Evolutionary conservation across 2,797 vertebrate species (phyloP).

Genomic region (Hyperoplus lanceolatus): DNA sequence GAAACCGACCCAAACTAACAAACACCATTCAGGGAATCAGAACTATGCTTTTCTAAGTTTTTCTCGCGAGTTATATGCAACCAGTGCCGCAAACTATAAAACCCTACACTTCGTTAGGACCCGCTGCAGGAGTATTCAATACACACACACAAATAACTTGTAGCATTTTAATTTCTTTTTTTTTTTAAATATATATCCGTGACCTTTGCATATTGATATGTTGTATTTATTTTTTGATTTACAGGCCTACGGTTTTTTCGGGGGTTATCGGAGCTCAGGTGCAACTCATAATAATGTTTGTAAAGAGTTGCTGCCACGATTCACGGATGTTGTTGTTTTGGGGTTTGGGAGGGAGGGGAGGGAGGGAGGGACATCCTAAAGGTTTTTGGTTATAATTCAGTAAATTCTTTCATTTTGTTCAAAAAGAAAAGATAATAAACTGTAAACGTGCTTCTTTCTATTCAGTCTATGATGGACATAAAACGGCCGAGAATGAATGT

Average conservation of each 20-base stretch:
- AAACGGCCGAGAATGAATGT: slow-evolving; percentile 80
- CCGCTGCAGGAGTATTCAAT: slow-evolving; percentile 80
- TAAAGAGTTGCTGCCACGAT: slow-evolving; percentile 59
- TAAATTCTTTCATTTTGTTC: slow-evolving; percentile 74
- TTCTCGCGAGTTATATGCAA: slow-evolving; percentile 87
- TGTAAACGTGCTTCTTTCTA: slow-evolving; percentile 78
- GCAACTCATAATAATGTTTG: slow-evolving; percentile 67
- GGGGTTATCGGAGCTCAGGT: slow-evolving; percentile 71
- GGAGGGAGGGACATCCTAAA: slow-evolving; percentile 17
- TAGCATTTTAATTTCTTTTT: slow-evolving; percentile 79
- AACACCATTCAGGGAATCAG: slow-evolving; percentile 89
- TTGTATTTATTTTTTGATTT: slow-evolving; percentile 84
- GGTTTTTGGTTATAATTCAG: slow-evolving; percentile 73
- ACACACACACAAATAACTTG: slow-evolving; percentile 76
- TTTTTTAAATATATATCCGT: slow-evolving; percentile 60
- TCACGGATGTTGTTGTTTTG: slow-evolving; percentile 48
- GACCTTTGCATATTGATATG: slow-evolving; percentile 79
- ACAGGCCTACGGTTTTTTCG: slow-evolving; percentile 69
- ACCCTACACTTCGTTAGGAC: slow-evolving; percentile 73
- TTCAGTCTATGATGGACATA: slow-evolving; percentile 72
- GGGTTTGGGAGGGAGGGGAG: background rate
- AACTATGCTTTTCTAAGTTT: slow-evolving; percentile 87
- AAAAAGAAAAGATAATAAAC: slow-evolving; percentile 70
- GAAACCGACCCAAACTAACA: slow-evolving; percentile 72
- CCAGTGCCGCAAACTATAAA: slow-evolving; percentile 78